These are phyloP conservation scores for Apistogramma diplotaenia DNA, from an alignment of 2,113 vertebrate species.

Conservation along the genomic window DNA sequence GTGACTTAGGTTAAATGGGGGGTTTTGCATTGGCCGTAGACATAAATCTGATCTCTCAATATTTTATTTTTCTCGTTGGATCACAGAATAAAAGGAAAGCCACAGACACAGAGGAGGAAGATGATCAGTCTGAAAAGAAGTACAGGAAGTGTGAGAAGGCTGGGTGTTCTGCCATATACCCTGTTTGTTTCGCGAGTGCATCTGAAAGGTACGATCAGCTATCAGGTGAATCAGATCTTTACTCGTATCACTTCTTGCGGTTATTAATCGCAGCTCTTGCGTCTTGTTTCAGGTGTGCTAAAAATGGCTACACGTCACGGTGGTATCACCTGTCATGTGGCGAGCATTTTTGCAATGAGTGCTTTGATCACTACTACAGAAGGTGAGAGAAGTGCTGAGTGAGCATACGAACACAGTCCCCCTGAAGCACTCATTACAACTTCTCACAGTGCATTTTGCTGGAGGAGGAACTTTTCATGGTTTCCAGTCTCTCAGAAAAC, in stretches of 20 bases:
- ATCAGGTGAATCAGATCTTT: neutral
- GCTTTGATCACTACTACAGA: constrained; percentile 98
- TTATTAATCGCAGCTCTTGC: neutral
- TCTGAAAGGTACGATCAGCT: constrained; percentile 84
- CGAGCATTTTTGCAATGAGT: constrained; percentile 99
- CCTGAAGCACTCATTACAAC: too few relatives aligned
- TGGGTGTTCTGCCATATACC: constrained; percentile 90
- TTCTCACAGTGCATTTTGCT: neutral
- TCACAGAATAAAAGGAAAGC: constrained; percentile 89
- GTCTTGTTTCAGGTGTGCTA: constrained; percentile 85
- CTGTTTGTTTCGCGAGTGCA: constrained; percentile 96
- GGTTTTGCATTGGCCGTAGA: neutral
- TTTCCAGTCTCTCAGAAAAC: neutral
- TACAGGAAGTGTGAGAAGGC: constrained; percentile 98
- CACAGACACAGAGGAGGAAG: constrained; percentile 87
- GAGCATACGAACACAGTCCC: neutral
- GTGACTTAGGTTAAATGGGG: neutral
- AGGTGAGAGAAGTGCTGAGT: constrained; percentile 76
- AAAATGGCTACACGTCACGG: constrained; percentile 95
- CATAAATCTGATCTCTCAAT: neutral
- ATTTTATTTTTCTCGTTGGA: neutral
- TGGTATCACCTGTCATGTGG: constrained; percentile 99
- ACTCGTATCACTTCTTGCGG: too few relatives aligned
- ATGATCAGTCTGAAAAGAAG: constrained; percentile 91
- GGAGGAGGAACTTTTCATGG: neutral